phyloP scores from a whole-genome alignment of 37 sponge, comb jelly and placozoan genomes.

The Eunapius fragilis region DNA sequence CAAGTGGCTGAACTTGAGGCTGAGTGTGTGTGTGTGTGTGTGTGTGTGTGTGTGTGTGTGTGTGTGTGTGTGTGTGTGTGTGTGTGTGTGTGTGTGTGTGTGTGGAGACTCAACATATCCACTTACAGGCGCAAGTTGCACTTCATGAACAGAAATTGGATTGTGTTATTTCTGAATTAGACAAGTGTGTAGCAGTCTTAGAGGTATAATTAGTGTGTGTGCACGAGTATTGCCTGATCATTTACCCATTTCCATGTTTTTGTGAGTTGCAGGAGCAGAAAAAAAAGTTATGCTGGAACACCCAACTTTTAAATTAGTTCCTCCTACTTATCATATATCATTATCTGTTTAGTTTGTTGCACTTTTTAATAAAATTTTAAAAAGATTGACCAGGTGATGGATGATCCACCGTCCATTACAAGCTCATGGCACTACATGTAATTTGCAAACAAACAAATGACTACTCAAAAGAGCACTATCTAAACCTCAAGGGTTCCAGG shows the following conservation, averaged over 20 bases:
- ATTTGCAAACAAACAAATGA: not conserved
- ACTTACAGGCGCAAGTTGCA: not conserved
- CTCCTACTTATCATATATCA: too few relatives aligned
- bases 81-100: not conserved
- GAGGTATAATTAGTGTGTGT: constrained; percentile 4
- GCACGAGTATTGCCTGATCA: too few relatives aligned
- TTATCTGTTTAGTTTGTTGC: not conserved
- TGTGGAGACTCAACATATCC: not conserved
- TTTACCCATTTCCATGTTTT: too few relatives aligned
- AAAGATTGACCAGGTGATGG: too few relatives aligned
- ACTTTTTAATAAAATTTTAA: not conserved
- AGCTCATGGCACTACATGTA: not conserved
- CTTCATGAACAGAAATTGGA: constrained; percentile 21
- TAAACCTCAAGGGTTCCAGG: constrained; percentile 31
- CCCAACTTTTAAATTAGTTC: too few relatives aligned
- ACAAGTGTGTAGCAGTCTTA: constrained; percentile 7
- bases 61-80: not conserved
- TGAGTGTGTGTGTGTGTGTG: not conserved
- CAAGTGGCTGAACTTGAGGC: not conserved
- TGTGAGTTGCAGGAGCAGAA: constrained; percentile 10
- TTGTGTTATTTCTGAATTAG: constrained; percentile 20
- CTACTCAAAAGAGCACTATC: not conserved
- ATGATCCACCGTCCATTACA: too few relatives aligned
- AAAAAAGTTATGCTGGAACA: not conserved
- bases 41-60: too few relatives aligned